Base-by-base conservation (phyloP, 1,140 invertebrate species). In the Drosophila ficusphila region DNA sequence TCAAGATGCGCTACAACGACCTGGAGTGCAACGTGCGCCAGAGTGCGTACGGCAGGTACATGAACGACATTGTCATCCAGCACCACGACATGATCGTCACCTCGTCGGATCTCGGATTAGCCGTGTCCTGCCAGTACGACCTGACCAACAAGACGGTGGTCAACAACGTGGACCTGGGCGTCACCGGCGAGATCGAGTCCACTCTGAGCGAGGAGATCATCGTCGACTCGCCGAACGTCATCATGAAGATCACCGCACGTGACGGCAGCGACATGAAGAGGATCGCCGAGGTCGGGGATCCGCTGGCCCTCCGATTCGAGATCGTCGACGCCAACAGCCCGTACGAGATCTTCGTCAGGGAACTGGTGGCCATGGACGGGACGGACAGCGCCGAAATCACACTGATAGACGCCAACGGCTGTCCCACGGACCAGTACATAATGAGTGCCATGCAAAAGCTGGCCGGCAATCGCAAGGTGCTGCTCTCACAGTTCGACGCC, bases 11-110 rank as follows among this genome's bases (percentile, higher is more conserved):
- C 6, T 98, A 97, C 93, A 96, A 97, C 89, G 96, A 97, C 91
- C 93, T 98, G 12, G 96, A 97, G 89, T 98, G 97, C 91, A 97
- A 97, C 91, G 96, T 97, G 11, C 95, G 95, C 69, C 96, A 97
- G 83, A 96, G 96, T 78, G 95, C 96, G 57, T 93, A 97, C 38
- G 96, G 96, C 52, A 94, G 96, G 76, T 97, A 97, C 77, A 92
- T 97, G 69, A 97, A 97, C 91, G 97, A 97, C 92, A 96, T 97
- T 36, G 95, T 97, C 36, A 97, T 97, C 73, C 97, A 98, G 91
- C 97, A 98, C 92, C 97, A 98, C 92, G 97, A 98, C 91, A 97
- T 97, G 79, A 98, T 98, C 81, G 97, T 98, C 47, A 98, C 97
- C 48, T 97, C 96, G 34, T 97, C 97, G n/a, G 97, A 98, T 94